Conservation (phyloP, 2,797 vertebrate genomes). For the Tokudaia muenninki region DNA sequence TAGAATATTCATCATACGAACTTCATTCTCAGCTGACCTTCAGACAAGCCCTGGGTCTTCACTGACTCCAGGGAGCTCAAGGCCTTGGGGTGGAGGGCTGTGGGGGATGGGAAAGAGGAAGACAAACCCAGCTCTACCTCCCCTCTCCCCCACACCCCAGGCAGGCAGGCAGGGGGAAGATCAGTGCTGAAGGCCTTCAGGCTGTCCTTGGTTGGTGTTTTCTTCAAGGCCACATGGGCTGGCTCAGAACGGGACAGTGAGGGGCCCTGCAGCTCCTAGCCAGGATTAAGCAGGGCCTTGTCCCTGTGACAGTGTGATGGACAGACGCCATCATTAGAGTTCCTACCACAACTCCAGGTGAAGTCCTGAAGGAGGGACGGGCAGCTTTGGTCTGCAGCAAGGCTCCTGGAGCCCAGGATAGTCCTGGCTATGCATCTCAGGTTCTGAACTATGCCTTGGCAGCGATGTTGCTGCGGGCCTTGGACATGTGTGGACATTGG, state of each 20-base stretch:
- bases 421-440: accelerated
- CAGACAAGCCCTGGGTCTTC: neutral
- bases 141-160: neutral
- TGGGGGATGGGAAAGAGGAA: no score
- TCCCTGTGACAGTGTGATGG: neutral
- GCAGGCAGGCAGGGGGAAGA: neutral
- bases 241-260: neutral
- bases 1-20: accelerated
- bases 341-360: neutral
- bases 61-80: neutral
- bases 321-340: neutral
- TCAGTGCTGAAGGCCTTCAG: neutral
- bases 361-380: neutral
- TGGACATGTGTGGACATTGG: neutral
- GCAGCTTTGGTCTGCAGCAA: neutral
- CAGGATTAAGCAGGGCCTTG: neutral
- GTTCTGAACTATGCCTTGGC: neutral
- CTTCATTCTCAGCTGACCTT: neutral
- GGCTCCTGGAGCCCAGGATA: neutral
- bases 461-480: neutral
- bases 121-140: neutral
- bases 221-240: neutral
- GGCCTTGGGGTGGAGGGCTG: no score
- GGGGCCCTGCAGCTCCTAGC: no score
- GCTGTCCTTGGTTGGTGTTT: neutral